A percentile compares a stretch with the other conserved stretches of the same genome.
Evolutionary conservation across 2,797 vertebrate species (phyloP).

Genomic region (Podargus strigoides): DNA sequence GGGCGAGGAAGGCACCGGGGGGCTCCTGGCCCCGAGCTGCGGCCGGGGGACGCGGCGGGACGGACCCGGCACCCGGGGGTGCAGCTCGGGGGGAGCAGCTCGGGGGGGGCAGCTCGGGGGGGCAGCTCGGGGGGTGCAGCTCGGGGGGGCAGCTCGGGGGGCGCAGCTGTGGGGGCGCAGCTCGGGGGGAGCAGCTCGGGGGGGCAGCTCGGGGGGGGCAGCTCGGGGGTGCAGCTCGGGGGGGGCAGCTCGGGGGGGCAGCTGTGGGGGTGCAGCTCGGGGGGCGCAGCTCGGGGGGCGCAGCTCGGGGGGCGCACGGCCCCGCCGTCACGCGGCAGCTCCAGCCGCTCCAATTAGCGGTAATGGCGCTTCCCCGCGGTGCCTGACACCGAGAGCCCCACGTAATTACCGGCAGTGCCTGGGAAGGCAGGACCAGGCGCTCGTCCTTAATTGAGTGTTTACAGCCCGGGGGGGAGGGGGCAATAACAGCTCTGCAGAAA

Average conservation of each 20-base stretch:
- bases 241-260: too few relatives aligned
- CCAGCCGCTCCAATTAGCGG: constrained; percentile 58
- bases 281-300: too few relatives aligned
- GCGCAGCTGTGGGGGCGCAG: too few relatives aligned
- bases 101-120: too few relatives aligned
- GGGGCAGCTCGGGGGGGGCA: not conserved
- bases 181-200: not conserved
- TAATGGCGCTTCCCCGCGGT: constrained; percentile 52
- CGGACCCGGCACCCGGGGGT: not conserved
- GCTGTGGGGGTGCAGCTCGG: not conserved
- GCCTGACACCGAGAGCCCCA: constrained; percentile 66
- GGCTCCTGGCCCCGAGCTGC: not conserved
- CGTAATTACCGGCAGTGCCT: constrained; percentile 68
- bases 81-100: not conserved
- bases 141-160: too few relatives aligned
- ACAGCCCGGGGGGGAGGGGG: constrained; percentile 17
- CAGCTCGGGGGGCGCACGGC: not conserved
- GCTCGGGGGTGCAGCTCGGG: not conserved
- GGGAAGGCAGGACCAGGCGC: constrained; percentile 57
- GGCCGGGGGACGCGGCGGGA: accelerated
- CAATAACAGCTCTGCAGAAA: not conserved
- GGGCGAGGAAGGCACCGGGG: not conserved
- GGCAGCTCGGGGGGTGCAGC: too few relatives aligned
- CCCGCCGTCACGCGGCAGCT: constrained; percentile 15
- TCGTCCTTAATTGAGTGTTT: constrained; percentile 72